Evolutionary conservation across 2,113 vertebrate genomes (phyloP).

Genomic region (Tylochromis polylepis): DNA sequence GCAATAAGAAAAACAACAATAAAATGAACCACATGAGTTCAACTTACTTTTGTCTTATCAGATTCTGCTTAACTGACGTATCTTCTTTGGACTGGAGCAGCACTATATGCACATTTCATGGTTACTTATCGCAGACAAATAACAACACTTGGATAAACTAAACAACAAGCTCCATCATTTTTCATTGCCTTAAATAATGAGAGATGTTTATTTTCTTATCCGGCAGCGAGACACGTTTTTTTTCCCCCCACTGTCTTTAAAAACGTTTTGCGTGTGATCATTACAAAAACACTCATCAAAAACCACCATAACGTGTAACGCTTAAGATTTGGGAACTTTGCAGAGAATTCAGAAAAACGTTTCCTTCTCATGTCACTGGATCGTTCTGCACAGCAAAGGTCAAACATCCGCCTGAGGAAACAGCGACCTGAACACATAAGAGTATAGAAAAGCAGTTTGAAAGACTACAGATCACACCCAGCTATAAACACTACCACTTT

Average conservation of each 20-base stretch:
- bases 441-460: not conserved
- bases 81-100: not conserved
- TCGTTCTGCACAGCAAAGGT: not conserved
- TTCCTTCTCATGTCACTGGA: not conserved
- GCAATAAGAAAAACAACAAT: not conserved
- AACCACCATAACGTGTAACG: not conserved
- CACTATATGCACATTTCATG: not conserved
- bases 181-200: not conserved
- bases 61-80: not conserved
- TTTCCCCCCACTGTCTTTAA: not conserved
- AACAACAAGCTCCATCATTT: rapidly evolving
- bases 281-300: not conserved
- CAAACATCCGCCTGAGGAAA: not conserved
- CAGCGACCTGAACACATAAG: not conserved
- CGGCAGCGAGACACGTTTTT: not conserved
- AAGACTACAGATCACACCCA: not conserved
- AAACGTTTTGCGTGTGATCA: not conserved
- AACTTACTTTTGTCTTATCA: not conserved
- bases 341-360: rapidly evolving
- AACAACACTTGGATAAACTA: not conserved
- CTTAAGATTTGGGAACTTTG: not conserved
- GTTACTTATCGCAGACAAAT: not conserved
- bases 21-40: not conserved
- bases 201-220: not conserved
- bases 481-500: not conserved